Conservation (phyloP, 2,113 vertebrate species). For the Zosterops borbonicus region DNA sequence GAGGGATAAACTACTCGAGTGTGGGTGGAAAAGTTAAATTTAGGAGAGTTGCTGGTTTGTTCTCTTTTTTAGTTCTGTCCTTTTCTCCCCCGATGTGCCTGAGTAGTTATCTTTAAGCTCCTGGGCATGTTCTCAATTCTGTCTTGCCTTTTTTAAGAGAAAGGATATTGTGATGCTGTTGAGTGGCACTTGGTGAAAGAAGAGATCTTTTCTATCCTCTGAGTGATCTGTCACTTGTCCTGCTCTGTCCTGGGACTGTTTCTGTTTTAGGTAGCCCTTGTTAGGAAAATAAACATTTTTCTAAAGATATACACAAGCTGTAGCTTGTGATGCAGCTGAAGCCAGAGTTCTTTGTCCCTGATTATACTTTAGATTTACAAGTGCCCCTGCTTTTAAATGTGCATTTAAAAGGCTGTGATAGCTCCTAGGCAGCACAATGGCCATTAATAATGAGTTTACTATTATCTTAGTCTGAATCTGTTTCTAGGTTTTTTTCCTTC, state of each 20-base stretch:
- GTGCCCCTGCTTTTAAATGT: neutral
- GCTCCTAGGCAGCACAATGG: neutral
- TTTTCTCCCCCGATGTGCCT: neutral
- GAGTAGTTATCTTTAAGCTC: neutral
- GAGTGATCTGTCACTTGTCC: neutral
- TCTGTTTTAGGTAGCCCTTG: neutral
- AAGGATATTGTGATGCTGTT: neutral
- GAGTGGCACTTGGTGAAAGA: neutral
- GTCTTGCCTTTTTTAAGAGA: neutral
- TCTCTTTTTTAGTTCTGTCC: neutral
- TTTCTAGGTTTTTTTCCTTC: neutral
- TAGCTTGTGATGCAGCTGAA: neutral
- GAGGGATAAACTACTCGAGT: neutral
- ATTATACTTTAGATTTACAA: neutral
- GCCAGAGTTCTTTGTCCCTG: neutral
- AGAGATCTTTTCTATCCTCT: neutral
- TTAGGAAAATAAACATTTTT: neutral
- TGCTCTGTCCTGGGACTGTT: neutral
- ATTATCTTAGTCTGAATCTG: conserved; percentile 13
- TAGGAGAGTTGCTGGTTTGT: neutral
- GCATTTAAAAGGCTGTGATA: neutral
- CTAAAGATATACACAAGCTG: neutral
- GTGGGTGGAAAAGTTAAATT: conserved; percentile 34
- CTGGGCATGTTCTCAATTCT: neutral
- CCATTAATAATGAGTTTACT: conserved; percentile 6